Evolutionary conservation across 2,888 invertebrate species (phyloP), one percentile per base, ranked within the genome.

Genomic region (Pheosia tremula): DNA sequence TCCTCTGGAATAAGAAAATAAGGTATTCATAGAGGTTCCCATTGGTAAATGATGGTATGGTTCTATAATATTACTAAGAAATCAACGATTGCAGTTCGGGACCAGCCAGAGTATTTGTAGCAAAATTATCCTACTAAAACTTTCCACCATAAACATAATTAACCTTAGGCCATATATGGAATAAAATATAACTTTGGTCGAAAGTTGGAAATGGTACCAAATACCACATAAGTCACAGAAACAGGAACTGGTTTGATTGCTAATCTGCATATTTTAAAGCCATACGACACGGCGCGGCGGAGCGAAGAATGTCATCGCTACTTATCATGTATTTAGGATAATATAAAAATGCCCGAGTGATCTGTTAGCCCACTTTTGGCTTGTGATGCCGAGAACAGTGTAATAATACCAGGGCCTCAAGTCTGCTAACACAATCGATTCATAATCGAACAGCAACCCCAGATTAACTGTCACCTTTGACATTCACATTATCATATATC

Each of bases 1-100:
- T 97, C 97, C 89, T 97, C 97, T 97, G 95, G 8, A 95, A 80
- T 52, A 57, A 71, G 71, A 78, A 2, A 24, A 24, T 24, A 24
- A 24, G 24, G 24, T 24, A 24, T 24, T 24, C 39, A 13, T 57
- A 52, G 3, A 52, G 9, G 11, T 52, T 52, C 10, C 8, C 9
- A 52, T 52, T 47, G 11, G 8, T 1, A 3, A 9, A 9, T n/a
- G 43, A 47, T 5, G n/a, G 47, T 5, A 2, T 4, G 11, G 4
- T 47, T 47, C 47, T 47, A 47, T 4, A 47, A 24, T 24, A 24
- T 24, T 24, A 24, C 24, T 24, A 24, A 24, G 24, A 24, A 24
- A 2, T 1, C 2, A 24, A 24, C 24, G 2, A 24, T 24, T 24
- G 24, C 2, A 24, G 24, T 24, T 24, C 24, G 24, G 24, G 24